A percentile compares a stretch with the other conserved stretches of the same genome.
phyloP scores from a whole-genome alignment of 2,888 invertebrate genomes.

The Ochlodes sylvanus region DNA sequence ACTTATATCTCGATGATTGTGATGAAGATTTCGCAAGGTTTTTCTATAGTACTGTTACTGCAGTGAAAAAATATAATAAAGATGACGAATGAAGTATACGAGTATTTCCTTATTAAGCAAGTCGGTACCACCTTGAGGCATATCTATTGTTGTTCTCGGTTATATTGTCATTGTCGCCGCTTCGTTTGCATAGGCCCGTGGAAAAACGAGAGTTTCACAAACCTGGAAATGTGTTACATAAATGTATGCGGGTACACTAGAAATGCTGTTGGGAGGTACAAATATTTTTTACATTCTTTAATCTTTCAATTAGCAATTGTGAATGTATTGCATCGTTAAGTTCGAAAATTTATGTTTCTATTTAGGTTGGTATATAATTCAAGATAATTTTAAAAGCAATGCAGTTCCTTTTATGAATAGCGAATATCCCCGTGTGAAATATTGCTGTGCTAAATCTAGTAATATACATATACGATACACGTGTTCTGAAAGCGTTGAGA shows the following conservation, averaged over 20 bases:
- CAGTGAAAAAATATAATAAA: constrained; percentile 15
- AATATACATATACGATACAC: constrained; percentile 8
- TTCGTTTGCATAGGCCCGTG: constrained; percentile 25
- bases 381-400: background rate
- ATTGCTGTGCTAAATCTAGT: background rate
- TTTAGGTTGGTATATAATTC: background rate
- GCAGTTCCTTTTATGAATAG: constrained; percentile 1
- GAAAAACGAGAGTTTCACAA: constrained; percentile 21
- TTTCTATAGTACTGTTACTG: background rate
- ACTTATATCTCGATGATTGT: too few relatives aligned
- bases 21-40: background rate
- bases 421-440: background rate
- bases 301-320: too few relatives aligned
- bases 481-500: constrained; percentile 1
- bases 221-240: constrained; percentile 10
- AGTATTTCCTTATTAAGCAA: constrained; percentile 35
- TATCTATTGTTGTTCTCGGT: constrained; percentile 19
- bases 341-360: background rate
- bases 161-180: constrained; percentile 23
- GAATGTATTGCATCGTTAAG: too few relatives aligned
- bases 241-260: too few relatives aligned
- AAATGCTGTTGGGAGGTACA: too few relatives aligned
- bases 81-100: constrained; percentile 12
- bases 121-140: constrained; percentile 23
- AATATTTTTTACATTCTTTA: too few relatives aligned